Percentiles rank a stretch among this genome's conserved stretches.
Evolutionary conservation across 2,113 vertebrate genomes (phyloP).

Genomic region (Orientallactaga bullata): DNA sequence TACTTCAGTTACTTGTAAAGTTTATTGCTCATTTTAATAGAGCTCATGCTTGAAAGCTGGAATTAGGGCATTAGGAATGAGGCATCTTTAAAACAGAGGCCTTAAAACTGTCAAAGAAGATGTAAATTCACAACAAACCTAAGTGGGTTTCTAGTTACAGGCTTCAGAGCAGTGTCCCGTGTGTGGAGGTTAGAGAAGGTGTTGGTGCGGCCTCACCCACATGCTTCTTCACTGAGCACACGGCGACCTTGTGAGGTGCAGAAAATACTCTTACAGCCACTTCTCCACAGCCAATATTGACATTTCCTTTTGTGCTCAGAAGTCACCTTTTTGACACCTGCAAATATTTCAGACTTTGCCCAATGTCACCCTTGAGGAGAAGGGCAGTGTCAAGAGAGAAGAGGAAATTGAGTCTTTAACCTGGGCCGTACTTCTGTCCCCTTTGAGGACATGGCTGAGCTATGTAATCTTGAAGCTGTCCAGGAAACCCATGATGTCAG

Average conservation of each 20-base stretch:
- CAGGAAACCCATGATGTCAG: neutral
- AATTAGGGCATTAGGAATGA: neutral
- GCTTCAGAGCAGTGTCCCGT: no score
- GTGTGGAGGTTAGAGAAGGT: no score
- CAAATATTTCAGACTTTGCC: neutral
- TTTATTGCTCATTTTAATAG: neutral
- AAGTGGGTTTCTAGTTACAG: neutral
- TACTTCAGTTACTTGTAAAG: constrained; percentile 3
- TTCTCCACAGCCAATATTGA: neutral
- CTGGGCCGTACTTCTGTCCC: neutral
- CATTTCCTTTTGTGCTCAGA: constrained; percentile 1
- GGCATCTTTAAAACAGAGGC: constrained; percentile 26
- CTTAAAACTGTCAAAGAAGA: constrained; percentile 11
- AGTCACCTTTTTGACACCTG: neutral
- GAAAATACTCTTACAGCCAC: no score
- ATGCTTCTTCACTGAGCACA: neutral
- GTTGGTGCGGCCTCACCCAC: neutral
- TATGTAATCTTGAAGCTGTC: neutral
- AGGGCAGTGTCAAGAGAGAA: neutral
- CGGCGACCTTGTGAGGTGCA: neutral
- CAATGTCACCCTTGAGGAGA: neutral
- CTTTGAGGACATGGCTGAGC: neutral
- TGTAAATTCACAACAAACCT: constrained; percentile 1
- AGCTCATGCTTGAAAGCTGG: neutral
- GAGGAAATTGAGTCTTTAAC: neutral